A percentile compares a stretch with the other conserved stretches of the same genome.
These are phyloP conservation scores for Temnopleurus reevesii DNA, from an alignment of 53 echinoderm and acorn worm species.

Conservation along the genomic window DNA sequence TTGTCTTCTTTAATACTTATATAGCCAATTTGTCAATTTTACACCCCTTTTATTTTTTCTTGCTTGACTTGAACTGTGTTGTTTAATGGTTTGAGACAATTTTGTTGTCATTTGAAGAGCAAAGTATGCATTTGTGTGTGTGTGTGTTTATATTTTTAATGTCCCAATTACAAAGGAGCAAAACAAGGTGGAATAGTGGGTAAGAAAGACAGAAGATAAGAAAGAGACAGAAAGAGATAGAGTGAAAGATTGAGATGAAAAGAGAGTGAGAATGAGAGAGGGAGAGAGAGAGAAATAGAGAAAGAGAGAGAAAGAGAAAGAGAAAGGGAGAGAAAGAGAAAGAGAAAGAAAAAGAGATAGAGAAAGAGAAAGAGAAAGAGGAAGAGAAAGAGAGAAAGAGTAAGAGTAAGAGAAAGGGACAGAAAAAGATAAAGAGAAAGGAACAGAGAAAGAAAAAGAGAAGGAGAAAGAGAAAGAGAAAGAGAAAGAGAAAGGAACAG, in stretches of 20 bases:
- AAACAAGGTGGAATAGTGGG: no score
- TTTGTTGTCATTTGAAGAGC: no score
- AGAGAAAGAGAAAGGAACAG: not conserved
- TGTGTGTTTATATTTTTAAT: no score
- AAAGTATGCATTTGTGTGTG: no score
- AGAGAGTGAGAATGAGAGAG: not conserved
- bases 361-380: not conserved
- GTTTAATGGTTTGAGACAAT: no score
- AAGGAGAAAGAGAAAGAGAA: not conserved
- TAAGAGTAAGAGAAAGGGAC: not conserved
- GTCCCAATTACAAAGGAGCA: no score
- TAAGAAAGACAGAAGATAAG: not conserved
- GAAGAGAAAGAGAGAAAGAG: not conserved
- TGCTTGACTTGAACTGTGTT: no score
- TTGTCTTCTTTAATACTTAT: no score
- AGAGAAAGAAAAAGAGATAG: not conserved
- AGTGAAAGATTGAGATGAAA: no score
- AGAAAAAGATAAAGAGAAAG: not conserved
- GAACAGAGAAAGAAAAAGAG: not conserved
- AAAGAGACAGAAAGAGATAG: not conserved
- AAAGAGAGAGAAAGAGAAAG: not conserved
- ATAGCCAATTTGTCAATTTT: no score
- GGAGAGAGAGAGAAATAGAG: not conserved
- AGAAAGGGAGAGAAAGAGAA: not conserved
- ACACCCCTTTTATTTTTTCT: no score